Evolutionary conservation across 2,797 vertebrate species (phyloP).

Genomic region (Megalops cyprinoides): DNA sequence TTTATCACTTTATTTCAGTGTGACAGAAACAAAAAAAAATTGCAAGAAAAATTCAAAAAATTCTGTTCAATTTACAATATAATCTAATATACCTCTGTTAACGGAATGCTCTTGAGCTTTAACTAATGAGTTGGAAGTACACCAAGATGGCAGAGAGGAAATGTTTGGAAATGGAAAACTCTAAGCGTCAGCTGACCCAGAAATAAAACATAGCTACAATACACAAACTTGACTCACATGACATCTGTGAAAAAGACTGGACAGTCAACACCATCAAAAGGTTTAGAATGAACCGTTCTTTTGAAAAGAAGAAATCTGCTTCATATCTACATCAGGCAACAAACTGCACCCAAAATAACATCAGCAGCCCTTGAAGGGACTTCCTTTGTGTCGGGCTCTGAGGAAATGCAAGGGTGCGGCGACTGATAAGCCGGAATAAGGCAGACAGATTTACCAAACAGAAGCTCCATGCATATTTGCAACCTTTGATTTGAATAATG

Average conservation of each 20-base stretch:
- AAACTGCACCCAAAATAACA: constrained; percentile 72
- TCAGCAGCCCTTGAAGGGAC: constrained; percentile 59
- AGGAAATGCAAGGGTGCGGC: constrained; percentile 57
- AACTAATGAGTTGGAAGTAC: no score
- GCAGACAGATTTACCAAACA: not conserved
- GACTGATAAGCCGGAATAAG: constrained; percentile 68
- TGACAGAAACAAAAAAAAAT: no score
- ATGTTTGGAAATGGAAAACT: not conserved
- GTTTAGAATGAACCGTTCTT: not conserved
- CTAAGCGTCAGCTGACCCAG: not conserved
- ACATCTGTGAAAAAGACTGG: not conserved
- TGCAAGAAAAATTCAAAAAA: no score
- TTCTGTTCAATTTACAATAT: no score
- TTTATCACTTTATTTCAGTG: no score
- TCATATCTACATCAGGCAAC: constrained; percentile 65
- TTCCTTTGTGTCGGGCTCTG: constrained; percentile 61
- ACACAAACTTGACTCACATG: not conserved
- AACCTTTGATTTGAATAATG: not conserved
- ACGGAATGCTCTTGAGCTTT: no score
- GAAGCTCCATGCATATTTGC: no score
- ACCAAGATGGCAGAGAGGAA: no score
- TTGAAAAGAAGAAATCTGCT: constrained; percentile 62
- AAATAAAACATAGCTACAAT: not conserved
- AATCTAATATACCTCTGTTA: no score
- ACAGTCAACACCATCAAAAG: not conserved